Base-by-base conservation (phyloP, 1,140 invertebrate species). In the Drosophila gunungcola region DNA sequence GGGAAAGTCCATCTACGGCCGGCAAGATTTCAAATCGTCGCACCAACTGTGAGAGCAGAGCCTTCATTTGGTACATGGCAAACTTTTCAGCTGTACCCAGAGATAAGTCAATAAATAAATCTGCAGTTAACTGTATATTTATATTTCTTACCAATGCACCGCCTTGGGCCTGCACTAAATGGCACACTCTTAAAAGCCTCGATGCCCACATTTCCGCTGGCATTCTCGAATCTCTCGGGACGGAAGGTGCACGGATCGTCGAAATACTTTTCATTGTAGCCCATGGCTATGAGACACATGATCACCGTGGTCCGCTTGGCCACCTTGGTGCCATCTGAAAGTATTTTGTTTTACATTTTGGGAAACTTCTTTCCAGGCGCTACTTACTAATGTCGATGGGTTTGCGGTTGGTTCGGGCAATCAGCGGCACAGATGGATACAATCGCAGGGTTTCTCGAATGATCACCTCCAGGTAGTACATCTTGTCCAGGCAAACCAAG, bases 191-290 rank as follows among this genome's bases (percentile, higher is more conserved):
- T 82, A 41, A 92, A 94, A 3, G 90, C 85, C n/a, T 91, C 82
- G 10, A 91, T 73, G 10, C 80, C 72, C 1, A 32, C 56, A 21
- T 77, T 48, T 9, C 39, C 12, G 9, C 41, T 56, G 11, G 41
- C n/a, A 69, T 54, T 32, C 11, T 80, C 77, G 92, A 97, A 97
- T 81, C 96, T 93, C 36, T 97, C 96, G 0, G 97, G 97, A 78
- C 95, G 93, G 82, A 97, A 98, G 16, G 90, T 93, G 7, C 96
- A 92, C 0, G 97, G 97, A 73, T 97, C 94, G n/a, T 96, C 94
- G 90, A 95, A 97, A 52, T 93, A 68, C 2, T 93, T 92, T 32
- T 92, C 91, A 29, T 92, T 92, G 46, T 91, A 91, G 6, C 88
- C 91, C 91, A 91, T 91, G 9, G 90, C 90, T 34, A 92, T 76